Conservation (phyloP, 2,113 vertebrate genomes). For the Takifugu flavidus region DNA sequence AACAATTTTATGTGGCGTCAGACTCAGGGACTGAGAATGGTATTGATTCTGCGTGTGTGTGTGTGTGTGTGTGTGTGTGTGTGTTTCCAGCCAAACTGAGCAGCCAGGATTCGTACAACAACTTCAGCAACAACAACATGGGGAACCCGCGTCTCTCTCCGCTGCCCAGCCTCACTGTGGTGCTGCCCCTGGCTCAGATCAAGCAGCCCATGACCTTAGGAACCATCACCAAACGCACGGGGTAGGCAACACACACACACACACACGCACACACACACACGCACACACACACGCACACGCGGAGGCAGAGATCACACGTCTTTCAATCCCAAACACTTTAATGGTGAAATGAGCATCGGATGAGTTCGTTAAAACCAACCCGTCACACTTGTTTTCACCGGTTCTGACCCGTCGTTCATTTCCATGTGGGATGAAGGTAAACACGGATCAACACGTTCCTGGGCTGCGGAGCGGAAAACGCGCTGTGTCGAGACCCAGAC, state of each 20-base stretch:
- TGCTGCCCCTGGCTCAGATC: conserved; percentile 93
- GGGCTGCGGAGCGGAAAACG: conserved; percentile 17
- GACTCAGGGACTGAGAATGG: not conserved
- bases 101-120: conserved; percentile 94
- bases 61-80: not conserved
- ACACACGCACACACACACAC: conserved; percentile 3
- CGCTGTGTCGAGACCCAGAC: too few relatives aligned
- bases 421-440: too few relatives aligned
- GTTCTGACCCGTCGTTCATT: too few relatives aligned
- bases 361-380: too few relatives aligned
- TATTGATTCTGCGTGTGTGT: not conserved
- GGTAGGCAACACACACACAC: conserved; percentile 75
- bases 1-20: conserved; percentile 1
- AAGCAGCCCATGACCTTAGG: conserved; percentile 97
- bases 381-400: too few relatives aligned
- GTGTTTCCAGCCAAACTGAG: conserved; percentile 77
- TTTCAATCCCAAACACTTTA: too few relatives aligned
- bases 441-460: too few relatives aligned
- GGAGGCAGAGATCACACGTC: too few relatives aligned
- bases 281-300: too few relatives aligned
- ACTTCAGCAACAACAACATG: conserved; percentile 94
- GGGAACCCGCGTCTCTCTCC: conserved; percentile 91
- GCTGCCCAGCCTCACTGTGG: conserved; percentile 86
- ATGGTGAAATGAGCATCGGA: too few relatives aligned
- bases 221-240: conserved; percentile 94